These are phyloP conservation scores for Lasioglossum figueresi DNA, from an alignment of 2,888 invertebrate species.

Conservation along the genomic window DNA sequence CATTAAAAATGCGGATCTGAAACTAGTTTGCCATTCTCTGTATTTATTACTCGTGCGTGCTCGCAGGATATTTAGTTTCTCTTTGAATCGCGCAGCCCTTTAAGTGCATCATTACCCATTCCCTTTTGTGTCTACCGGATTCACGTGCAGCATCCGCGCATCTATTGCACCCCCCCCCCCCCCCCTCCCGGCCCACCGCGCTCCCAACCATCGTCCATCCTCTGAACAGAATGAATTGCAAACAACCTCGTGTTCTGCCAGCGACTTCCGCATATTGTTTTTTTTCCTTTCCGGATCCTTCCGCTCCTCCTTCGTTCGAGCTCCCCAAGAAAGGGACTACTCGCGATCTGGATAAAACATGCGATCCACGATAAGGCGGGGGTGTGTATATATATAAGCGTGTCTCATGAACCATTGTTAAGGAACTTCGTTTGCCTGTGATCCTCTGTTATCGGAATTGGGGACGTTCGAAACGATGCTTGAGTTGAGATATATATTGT, in stretches of 20 bases:
- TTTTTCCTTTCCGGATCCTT: not conserved
- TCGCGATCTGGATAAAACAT: not conserved
- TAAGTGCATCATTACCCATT: constrained; percentile 72
- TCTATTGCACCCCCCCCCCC: constrained; percentile 2
- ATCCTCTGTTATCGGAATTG: not conserved
- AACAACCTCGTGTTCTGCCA: constrained; percentile 20
- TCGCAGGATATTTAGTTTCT: constrained; percentile 58
- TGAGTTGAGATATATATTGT: not conserved
- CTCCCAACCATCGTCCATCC: not conserved
- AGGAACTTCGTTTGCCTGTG: not conserved
- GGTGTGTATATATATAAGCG: no score
- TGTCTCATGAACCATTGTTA: not conserved
- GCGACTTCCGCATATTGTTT: constrained; percentile 33
- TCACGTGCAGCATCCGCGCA: constrained; percentile 36
- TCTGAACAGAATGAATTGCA: constrained; percentile 41
- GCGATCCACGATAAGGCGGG: not conserved
- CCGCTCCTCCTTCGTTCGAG: not conserved
- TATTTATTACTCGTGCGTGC: constrained; percentile 62
- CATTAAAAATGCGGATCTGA: constrained; percentile 53
- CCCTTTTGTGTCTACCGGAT: constrained; percentile 62
- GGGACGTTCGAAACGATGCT: not conserved
- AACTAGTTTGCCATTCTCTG: constrained; percentile 60
- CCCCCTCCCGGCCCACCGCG: no score
- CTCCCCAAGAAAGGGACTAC: not conserved
- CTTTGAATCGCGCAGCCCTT: constrained; percentile 68